Percentiles rank a stretch among this genome's conserved stretches.
Evolutionary conservation across 1,140 invertebrate species (phyloP).

Genomic region (Sweltsa coloradensis): DNA sequence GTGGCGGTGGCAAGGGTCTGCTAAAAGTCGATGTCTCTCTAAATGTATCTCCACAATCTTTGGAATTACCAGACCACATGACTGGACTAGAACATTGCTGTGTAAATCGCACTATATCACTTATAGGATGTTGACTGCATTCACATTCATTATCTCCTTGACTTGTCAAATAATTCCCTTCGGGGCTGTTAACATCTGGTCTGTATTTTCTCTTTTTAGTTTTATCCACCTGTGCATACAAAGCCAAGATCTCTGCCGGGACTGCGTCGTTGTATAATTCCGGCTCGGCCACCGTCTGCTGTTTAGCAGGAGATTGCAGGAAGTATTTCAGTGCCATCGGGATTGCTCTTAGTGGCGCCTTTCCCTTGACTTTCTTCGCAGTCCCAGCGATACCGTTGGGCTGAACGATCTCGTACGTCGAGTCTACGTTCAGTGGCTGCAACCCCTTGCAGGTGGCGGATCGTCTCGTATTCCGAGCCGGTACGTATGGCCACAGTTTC

Average conservation of each 20-base stretch:
- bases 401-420: slow-evolving; percentile 1
- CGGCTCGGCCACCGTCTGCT: not conserved
- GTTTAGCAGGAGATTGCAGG: slow-evolving; percentile 3
- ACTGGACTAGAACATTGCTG: not conserved
- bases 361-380: not conserved
- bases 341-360: not conserved
- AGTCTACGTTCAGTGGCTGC: slow-evolving; percentile 6
- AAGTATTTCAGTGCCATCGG: slow-evolving; percentile 8
- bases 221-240: slow-evolving; percentile 15
- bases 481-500: not conserved
- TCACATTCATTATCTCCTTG: slow-evolving; percentile 6
- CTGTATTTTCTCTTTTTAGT: slow-evolving; percentile 15
- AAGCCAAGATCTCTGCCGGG: slow-evolving; percentile 7
- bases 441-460: slow-evolving; percentile 3
- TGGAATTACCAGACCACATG: slow-evolving; percentile 8
- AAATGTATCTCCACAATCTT: not conserved
- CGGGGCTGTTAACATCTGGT: not conserved
- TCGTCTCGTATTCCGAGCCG: slow-evolving; percentile 7
- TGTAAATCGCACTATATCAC: not conserved
- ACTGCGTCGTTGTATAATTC: slow-evolving; percentile 3
- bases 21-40: not conserved
- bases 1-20: slow-evolving; percentile 2
- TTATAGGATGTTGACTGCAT: not conserved
- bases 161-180: slow-evolving; percentile 6
- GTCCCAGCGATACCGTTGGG: slow-evolving; percentile 1